Evolutionary conservation across 2,888 invertebrate species (phyloP).

Genomic region (Serripes groenlandicus): DNA sequence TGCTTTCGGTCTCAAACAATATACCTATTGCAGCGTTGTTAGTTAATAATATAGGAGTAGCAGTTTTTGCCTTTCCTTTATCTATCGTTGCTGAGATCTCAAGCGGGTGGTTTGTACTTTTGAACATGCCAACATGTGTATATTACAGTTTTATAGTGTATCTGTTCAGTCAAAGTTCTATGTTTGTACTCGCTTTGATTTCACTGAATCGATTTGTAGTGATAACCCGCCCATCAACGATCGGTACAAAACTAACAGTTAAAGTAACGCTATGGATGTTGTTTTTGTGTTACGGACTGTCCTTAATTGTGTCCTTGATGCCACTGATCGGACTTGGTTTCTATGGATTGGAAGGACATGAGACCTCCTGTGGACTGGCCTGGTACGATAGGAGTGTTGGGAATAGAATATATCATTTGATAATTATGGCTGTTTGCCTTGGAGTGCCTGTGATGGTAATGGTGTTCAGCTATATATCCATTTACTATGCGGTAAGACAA

Average conservation of each 20-base stretch:
- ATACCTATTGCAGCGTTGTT: conserved; percentile 12
- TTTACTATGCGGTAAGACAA: conserved; percentile 7
- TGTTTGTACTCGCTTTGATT: conserved; percentile 2
- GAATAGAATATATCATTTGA: conserved; percentile 6
- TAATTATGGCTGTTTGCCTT: not conserved
- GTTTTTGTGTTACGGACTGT: not conserved
- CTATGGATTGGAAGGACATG: conserved; percentile 33
- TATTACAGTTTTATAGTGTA: conserved; percentile 7
- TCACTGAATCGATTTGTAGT: conserved; percentile 5
- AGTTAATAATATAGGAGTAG: conserved; percentile 6
- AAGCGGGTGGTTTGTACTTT: conserved; percentile 11
- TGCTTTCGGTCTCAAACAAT: not conserved
- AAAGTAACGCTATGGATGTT: not conserved
- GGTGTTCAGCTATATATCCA: conserved; percentile 2
- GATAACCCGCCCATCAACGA: not conserved
- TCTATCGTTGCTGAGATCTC: conserved; percentile 25
- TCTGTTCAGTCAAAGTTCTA: not conserved
- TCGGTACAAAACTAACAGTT: not conserved
- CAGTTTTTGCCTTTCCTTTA: conserved; percentile 4
- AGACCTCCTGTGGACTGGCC: conserved; percentile 30
- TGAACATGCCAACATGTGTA: conserved; percentile 5
- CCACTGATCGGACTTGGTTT: conserved; percentile 33
- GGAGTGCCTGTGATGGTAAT: not conserved
- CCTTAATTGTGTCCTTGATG: conserved; percentile 2
- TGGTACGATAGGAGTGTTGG: conserved; percentile 24